These are phyloP conservation scores for Rhabdornis inornatus DNA, from an alignment of 2,113 vertebrate genomes.

Conservation along the genomic window DNA sequence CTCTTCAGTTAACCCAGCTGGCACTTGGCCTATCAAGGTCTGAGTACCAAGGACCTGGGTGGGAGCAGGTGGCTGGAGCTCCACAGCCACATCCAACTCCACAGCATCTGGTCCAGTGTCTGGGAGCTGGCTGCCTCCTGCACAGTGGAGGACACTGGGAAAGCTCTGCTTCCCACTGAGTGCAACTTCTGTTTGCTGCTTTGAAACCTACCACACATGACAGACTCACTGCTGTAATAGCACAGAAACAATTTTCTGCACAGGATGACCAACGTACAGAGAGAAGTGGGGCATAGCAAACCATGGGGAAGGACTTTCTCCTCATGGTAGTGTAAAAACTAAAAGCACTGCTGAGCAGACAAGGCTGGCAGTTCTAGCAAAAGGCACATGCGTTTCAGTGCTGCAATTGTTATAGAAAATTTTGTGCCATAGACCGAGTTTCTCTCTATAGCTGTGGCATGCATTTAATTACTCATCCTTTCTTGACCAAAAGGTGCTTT, in stretches of 20 bases:
- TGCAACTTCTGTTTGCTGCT: accelerated
- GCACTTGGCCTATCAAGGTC: not conserved
- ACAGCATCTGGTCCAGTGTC: accelerated
- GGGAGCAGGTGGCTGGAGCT: not conserved
- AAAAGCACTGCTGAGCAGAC: not conserved
- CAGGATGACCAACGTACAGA: accelerated
- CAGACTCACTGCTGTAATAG: accelerated
- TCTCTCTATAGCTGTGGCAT: not conserved
- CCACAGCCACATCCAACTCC: accelerated
- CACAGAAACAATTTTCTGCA: not conserved
- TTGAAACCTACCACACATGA: not conserved
- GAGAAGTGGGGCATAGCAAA: not conserved
- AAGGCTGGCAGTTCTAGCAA: not conserved
- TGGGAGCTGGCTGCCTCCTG: accelerated
- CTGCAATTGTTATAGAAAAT: not conserved
- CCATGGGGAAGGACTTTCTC: not conserved
- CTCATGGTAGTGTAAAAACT: not conserved
- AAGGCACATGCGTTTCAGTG: not conserved
- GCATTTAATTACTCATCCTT: not conserved
- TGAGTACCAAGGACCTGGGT: accelerated
- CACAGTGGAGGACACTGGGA: not conserved
- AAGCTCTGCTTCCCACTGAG: not conserved
- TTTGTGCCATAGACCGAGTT: not conserved
- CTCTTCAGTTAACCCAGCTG: not conserved
- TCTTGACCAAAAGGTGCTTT: not conserved